Conservation (phyloP, 37 sponge, comb jelly and placozoan species). For the Spongilla lacustris region DNA sequence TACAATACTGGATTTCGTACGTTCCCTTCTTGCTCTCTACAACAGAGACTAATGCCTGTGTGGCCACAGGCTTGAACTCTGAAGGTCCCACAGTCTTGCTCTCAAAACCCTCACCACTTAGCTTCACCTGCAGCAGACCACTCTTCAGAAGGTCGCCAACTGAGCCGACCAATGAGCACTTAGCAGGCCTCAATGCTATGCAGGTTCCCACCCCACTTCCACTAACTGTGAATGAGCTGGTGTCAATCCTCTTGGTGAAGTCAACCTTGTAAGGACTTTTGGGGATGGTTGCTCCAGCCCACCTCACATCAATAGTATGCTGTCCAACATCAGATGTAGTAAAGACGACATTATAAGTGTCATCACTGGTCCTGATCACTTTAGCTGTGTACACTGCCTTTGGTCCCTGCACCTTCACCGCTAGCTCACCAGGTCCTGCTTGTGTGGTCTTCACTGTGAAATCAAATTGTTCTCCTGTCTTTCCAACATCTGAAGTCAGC, state of each 20-base stretch:
- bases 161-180: conserved; percentile 37
- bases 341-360: conserved; percentile 62
- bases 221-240: conserved; percentile 30
- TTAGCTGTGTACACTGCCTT: conserved; percentile 55
- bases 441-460: conserved; percentile 63
- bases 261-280: conserved; percentile 74
- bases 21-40: conserved; percentile 66
- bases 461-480: conserved; percentile 40
- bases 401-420: conserved; percentile 62
- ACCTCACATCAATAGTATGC: conserved; percentile 73
- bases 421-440: conserved; percentile 80
- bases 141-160: conserved; percentile 46
- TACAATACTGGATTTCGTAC: conserved; percentile 65
- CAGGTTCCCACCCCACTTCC: conserved; percentile 64
- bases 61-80: conserved; percentile 21
- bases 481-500: conserved; percentile 53
- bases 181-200: conserved; percentile 31
- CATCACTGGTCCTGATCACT: conserved; percentile 49
- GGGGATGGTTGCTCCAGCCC: conserved; percentile 70
- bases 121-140: conserved; percentile 30
- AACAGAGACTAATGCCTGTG: conserved; percentile 21
- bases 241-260: conserved; percentile 38
- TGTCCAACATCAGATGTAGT: conserved; percentile 70
- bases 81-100: conserved; percentile 4
- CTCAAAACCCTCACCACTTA: conserved; percentile 5